Base-by-base conservation (phyloP, 2,113 vertebrate genomes). In the Pedetes capensis region DNA sequence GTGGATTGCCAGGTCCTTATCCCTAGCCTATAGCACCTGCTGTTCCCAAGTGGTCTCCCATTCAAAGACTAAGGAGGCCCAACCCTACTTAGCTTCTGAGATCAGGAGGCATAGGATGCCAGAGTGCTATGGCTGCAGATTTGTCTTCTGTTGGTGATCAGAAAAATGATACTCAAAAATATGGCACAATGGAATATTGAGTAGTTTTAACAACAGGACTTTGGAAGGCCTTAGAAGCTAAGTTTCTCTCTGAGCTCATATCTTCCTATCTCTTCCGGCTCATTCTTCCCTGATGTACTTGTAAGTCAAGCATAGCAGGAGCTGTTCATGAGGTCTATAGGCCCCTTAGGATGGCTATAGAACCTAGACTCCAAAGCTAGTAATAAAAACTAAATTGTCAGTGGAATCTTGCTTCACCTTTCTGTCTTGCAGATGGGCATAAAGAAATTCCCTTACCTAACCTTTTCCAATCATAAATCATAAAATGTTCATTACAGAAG, bases 151-250 rank as follows among this genome's bases (percentile, higher is more conserved):
- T 42, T 49, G 25, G 12, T 16, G 29, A n/a, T 27, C n/a, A 22
- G 12, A 16, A 61, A 74, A 51, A 3, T 37, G 10, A 74, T 5
- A 0, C 37, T 4, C 0, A 32, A 59, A 47, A 47, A 1, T 5
- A 13, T 18, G 27, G 27, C 5, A n/a, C 20, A 16, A 47, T 64
- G 6, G 12, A 44, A 84, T 23, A 18, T 18, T 16, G 34, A n/a
- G 12, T 11, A 51, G 22, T 53, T 53, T 66, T 44, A 66, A 68
- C 13, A 27, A 27, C 27, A 84, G 8, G 63, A 27, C 34, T 51
- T 53, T 51, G 47, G 9, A 51, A 66, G 34, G 34, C 22, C 13
- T 51, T 7, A 47, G 22, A 37, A 66, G 47, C 34, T 17, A 63
- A 63, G 5, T 37, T 63, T 63, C 63, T 84, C 47, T 84, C 44